These are phyloP conservation scores for Oryzias javanicus DNA, from an alignment of 2,113 vertebrate genomes.

Conservation along the genomic window DNA sequence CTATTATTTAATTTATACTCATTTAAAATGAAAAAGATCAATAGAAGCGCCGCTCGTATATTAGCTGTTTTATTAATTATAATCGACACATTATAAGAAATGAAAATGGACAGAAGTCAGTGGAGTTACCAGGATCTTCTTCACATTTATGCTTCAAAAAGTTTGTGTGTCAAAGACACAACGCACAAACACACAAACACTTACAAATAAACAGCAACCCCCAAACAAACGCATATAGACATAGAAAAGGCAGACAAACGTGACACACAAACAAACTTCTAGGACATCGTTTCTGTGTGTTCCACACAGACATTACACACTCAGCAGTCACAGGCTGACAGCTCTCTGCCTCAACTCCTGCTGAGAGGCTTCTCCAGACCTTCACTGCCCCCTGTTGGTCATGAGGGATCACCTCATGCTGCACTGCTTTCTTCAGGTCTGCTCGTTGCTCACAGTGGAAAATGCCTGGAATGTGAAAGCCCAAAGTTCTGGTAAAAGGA, in stretches of 20 bases:
- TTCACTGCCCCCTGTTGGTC: constrained; percentile 72
- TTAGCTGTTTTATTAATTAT: constrained; percentile 36
- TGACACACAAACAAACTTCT: too few species aligned
- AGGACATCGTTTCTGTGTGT: too few species aligned
- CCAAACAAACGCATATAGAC: constrained; percentile 22
- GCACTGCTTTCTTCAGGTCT: background rate
- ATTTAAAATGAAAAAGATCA: constrained; percentile 57
- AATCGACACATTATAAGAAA: constrained; percentile 35
- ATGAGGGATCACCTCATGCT: background rate
- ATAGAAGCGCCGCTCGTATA: constrained; percentile 50
- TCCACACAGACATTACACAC: constrained; percentile 6
- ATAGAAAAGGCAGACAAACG: too few species aligned
- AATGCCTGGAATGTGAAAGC: too few species aligned
- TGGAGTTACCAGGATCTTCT: background rate
- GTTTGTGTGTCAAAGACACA: background rate
- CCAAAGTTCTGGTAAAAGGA: too few species aligned
- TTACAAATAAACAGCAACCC: constrained; percentile 10
- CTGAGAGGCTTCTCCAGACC: constrained; percentile 36
- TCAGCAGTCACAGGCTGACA: constrained; percentile 39
- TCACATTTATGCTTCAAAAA: too few species aligned
- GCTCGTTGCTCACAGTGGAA: too few species aligned
- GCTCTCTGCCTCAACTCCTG: constrained; percentile 1
- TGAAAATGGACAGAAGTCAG: constrained; percentile 15
- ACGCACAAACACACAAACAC: too few species aligned
- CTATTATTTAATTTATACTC: constrained; percentile 74